These are phyloP conservation scores for Pogonomyrmex californicus DNA, from an alignment of 1,140 invertebrate genomes.

Conservation along the genomic window DNA sequence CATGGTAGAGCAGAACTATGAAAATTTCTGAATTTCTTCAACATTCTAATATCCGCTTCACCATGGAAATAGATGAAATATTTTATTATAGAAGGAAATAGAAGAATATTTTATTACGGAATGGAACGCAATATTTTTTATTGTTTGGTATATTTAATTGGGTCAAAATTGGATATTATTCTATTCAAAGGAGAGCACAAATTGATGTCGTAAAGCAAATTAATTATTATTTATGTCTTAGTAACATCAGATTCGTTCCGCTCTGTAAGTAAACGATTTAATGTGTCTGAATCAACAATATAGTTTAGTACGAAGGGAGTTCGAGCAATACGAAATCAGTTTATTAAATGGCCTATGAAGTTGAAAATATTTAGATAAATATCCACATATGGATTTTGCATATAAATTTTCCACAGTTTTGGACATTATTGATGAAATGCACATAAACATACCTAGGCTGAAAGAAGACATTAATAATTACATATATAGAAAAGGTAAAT, in stretches of 20 bases:
- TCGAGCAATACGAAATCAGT: constrained; percentile 18
- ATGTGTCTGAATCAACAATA: neutral
- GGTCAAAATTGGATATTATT: neutral
- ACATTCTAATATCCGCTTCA: too few species aligned
- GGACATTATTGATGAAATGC: neutral
- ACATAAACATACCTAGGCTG: neutral
- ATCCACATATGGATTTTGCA: neutral
- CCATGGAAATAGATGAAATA: too few species aligned
- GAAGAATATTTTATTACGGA: neutral
- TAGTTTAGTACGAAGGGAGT: neutral
- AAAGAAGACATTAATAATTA: constrained; percentile 15
- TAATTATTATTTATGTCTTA: constrained; percentile 22
- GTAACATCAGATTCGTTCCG: constrained; percentile 6
- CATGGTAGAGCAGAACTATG: too few species aligned
- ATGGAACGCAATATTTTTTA: constrained; percentile 9
- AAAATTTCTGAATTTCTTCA: too few species aligned
- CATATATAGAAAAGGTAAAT: constrained; percentile 35
- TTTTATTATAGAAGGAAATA: too few species aligned
- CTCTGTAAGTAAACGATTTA: constrained; percentile 24
- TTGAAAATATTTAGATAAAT: constrained; percentile 10
- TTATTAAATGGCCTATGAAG: constrained; percentile 27
- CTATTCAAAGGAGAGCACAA: neutral
- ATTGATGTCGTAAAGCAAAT: neutral
- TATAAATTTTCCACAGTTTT: constrained; percentile 24
- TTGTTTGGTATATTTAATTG: neutral